phyloP scores from a whole-genome alignment of 2,888 invertebrate species.

The Flexamia atlantica region DNA sequence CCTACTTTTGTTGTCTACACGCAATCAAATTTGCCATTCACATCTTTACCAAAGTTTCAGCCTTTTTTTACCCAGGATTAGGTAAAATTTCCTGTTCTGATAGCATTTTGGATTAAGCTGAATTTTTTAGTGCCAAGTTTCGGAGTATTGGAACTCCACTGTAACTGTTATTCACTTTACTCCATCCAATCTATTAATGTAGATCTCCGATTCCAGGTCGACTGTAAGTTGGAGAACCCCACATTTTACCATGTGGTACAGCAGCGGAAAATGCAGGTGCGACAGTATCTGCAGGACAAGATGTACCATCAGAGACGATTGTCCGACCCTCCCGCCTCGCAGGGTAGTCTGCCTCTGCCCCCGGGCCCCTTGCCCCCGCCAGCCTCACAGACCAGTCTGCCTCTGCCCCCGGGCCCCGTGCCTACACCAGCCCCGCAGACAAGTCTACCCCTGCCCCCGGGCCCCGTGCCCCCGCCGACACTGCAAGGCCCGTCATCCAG shows the following conservation, averaged over 20 bases:
- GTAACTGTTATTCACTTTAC: too few species aligned
- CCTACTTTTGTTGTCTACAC: too few species aligned
- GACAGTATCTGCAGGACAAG: slow-evolving; percentile 52
- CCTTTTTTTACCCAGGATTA: too few species aligned
- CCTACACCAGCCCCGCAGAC: background rate
- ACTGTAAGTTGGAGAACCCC: slow-evolving; percentile 61
- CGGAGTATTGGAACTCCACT: too few species aligned
- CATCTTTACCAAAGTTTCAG: too few species aligned
- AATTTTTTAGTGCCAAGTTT: too few species aligned
- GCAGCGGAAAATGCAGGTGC: slow-evolving; percentile 61
- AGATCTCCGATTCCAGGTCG: slow-evolving; percentile 41
- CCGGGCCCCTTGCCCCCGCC: background rate
- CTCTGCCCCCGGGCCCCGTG: background rate
- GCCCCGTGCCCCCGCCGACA: background rate
- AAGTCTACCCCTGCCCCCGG: background rate
- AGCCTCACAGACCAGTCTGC: slow-evolving; percentile 14
- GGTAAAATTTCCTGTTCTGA: too few species aligned
- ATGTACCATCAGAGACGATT: background rate
- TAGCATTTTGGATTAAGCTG: too few species aligned
- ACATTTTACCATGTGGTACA: slow-evolving; percentile 61
- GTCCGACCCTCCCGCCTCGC: background rate
- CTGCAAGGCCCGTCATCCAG: slow-evolving; percentile 34
- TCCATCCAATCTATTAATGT: too few species aligned
- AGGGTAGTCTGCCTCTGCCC: background rate
- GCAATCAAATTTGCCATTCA: too few species aligned